Conservation (phyloP, 2,888 invertebrate genomes). For the Hanleya hanleyi region DNA sequence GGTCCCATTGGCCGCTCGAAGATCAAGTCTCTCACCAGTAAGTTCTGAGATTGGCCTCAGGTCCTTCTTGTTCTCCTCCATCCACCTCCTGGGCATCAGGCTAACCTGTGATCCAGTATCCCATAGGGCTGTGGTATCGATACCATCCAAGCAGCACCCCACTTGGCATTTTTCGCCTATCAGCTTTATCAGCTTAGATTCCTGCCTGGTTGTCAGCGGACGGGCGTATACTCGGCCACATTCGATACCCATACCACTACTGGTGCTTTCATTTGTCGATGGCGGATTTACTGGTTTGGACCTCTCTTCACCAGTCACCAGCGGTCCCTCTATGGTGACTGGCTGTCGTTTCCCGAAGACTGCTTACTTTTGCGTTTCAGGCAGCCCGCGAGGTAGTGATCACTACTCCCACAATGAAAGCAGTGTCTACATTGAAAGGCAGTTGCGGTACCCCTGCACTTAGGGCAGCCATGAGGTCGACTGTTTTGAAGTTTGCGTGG, state of each 20-base stretch:
- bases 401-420: background rate
- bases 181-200: background rate
- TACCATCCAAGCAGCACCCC: background rate
- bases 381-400: constrained; percentile 7
- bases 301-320: background rate
- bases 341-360: constrained; percentile 1
- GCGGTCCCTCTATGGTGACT: background rate
- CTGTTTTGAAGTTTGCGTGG: too few species aligned
- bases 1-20: constrained; percentile 7
- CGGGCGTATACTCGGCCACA: background rate
- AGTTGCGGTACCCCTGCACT: background rate
- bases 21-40: background rate
- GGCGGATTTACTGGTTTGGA: background rate
- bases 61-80: background rate
- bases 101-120: constrained; percentile 8
- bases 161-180: constrained; percentile 8
- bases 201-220: background rate
- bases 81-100: background rate
- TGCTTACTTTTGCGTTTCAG: background rate
- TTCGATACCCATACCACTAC: background rate
- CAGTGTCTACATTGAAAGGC: constrained; percentile 2
- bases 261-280: background rate
- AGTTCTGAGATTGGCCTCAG: constrained; percentile 7
- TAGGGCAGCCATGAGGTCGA: background rate
- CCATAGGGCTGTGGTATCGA: constrained; percentile 9